phyloP scores from a whole-genome alignment of 2,797 vertebrate genomes.

The Graptemys geographica region DNA sequence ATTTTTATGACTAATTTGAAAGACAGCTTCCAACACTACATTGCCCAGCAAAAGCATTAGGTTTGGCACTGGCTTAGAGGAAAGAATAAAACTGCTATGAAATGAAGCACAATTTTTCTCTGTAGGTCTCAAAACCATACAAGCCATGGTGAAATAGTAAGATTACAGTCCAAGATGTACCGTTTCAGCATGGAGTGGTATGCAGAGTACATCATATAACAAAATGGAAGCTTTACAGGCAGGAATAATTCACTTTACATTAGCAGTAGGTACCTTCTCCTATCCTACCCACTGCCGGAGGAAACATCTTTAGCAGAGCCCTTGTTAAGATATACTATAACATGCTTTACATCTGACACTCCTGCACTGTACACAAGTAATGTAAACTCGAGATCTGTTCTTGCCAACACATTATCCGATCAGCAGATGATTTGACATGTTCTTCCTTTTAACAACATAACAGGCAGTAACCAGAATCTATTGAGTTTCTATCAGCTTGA shows the following conservation, averaged over 20 bases:
- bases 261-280: background rate
- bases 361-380: slow-evolving; percentile 6
- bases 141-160: background rate
- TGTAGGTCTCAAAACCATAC: background rate
- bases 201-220: background rate
- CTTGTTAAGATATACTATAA: rapidly evolving
- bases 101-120: background rate
- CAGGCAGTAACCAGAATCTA: background rate
- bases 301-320: rapidly evolving
- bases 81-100: background rate
- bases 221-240: background rate
- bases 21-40: rapidly evolving
- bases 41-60: background rate
- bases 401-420: slow-evolving; percentile 25
- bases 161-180: background rate
- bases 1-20: background rate
- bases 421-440: slow-evolving; percentile 32
- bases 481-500: background rate
- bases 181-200: background rate
- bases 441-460: slow-evolving; percentile 36
- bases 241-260: background rate
- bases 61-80: background rate
- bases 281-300: background rate
- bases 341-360: background rate
- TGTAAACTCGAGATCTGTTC: slow-evolving; percentile 27